Evolutionary conservation across 2,797 vertebrate genomes (phyloP).

Genomic region (Pseudomugil gertrudae): DNA sequence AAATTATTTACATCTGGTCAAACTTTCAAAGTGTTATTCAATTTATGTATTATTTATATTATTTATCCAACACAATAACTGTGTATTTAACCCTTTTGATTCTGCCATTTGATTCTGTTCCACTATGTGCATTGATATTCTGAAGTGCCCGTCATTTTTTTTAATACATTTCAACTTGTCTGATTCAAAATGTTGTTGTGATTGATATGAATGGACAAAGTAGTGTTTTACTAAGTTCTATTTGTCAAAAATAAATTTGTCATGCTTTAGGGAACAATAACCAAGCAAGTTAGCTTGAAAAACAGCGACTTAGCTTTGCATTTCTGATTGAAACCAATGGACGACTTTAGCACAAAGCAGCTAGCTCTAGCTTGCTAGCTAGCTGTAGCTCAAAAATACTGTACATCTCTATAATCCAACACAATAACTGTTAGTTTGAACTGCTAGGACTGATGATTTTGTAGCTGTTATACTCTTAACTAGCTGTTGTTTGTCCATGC

Average conservation of each 20-base stretch:
- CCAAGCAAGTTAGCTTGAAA: conserved; percentile 3
- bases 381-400: not conserved
- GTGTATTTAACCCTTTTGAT: not conserved
- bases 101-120: conserved; percentile 66
- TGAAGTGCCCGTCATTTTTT: conserved; percentile 68
- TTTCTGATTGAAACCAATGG: conserved; percentile 14
- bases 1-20: not conserved
- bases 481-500: not conserved
- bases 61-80: no score
- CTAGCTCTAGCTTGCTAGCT: conserved; percentile 9
- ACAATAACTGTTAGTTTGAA: not conserved
- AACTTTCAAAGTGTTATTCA: not conserved
- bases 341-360: not conserved
- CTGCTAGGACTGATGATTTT: not conserved
- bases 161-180: conserved; percentile 34
- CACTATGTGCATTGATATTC: conserved; percentile 67
- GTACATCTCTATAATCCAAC: not conserved
- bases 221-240: not conserved
- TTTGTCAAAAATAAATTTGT: conserved; percentile 10
- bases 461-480: not conserved
- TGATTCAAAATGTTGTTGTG: conserved; percentile 30
- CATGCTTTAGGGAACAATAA: not conserved
- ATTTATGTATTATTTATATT: conserved; percentile 23
- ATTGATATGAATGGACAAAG: conserved; percentile 13
- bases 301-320: not conserved